Evolutionary conservation across 2,113 vertebrate species (phyloP).

Genomic region (Coreoperca whiteheadi): DNA sequence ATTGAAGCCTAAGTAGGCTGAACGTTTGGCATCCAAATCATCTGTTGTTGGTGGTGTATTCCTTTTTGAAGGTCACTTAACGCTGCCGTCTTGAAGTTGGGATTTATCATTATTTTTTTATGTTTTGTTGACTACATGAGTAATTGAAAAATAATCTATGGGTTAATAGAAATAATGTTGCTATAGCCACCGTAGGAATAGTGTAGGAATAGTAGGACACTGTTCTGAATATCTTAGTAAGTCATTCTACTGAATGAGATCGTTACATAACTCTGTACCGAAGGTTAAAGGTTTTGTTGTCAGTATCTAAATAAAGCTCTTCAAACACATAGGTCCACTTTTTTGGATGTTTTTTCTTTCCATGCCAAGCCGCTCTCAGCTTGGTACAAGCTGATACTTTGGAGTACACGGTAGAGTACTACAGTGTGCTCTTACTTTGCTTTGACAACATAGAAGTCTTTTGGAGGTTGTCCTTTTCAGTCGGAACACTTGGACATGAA

Average conservation of each 20-base stretch:
- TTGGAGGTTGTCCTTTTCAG: neutral
- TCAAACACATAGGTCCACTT: constrained; percentile 28
- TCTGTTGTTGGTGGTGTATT: neutral
- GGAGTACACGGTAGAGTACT: neutral
- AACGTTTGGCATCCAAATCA: neutral
- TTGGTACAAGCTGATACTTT: neutral
- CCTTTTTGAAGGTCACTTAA: neutral
- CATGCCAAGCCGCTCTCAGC: neutral
- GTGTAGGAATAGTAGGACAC: too few species aligned
- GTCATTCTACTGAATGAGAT: neutral
- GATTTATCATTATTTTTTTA: neutral
- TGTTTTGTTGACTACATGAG: neutral
- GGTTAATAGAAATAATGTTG: neutral
- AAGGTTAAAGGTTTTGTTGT: constrained; percentile 36
- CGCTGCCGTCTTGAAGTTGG: neutral
- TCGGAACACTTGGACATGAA: constrained; percentile 27
- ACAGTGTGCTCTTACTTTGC: neutral
- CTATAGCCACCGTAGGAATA: too few species aligned
- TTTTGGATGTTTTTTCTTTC: neutral
- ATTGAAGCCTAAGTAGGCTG: neutral
- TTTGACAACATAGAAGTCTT: neutral
- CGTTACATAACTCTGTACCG: neutral
- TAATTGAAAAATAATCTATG: neutral
- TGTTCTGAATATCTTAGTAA: neutral
- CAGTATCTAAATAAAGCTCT: constrained; percentile 21